phyloP scores from a whole-genome alignment of 2,888 invertebrate species.

The Caenorhabditis uteleia region DNA sequence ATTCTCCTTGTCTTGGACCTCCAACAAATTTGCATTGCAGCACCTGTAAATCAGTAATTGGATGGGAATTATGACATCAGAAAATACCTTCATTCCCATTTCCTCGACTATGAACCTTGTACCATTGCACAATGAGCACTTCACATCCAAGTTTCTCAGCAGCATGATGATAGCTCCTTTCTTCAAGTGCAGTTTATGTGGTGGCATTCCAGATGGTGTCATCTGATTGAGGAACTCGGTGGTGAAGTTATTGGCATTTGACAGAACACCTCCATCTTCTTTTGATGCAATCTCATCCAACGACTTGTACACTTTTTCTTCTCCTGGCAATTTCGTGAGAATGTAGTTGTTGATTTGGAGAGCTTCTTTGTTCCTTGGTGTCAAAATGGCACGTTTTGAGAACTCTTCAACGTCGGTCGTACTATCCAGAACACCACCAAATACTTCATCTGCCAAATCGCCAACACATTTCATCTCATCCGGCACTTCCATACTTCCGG shows the following conservation, averaged over 20 bases:
- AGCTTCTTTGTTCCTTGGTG: slow-evolving; percentile 14
- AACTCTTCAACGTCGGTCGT: slow-evolving; percentile 2
- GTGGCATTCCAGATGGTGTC: slow-evolving; percentile 6
- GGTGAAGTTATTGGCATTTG: no score
- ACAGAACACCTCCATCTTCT: no score
- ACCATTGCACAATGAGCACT: slow-evolving; percentile 7
- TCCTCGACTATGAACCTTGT: slow-evolving; percentile 5
- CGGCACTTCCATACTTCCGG: slow-evolving; percentile 6
- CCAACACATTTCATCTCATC: not conserved
- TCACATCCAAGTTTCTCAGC: slow-evolving; percentile 16
- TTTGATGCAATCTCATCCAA: no score
- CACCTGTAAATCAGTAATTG: no score
- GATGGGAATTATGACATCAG: no score
- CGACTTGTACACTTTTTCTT: no score
- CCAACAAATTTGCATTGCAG: no score
- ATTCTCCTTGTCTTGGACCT: no score
- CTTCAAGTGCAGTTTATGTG: slow-evolving; percentile 2
- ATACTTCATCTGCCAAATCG: slow-evolving; percentile 7
- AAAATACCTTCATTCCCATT: no score
- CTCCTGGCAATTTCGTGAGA: slow-evolving; percentile 7
- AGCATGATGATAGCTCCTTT: slow-evolving; percentile 14
- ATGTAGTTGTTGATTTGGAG: slow-evolving; percentile 11
- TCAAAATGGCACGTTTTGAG: slow-evolving; percentile 8
- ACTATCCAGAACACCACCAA: slow-evolving; percentile 3
- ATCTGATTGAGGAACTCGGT: slow-evolving; percentile 5